Evolutionary conservation across 2,888 invertebrate genomes (phyloP).

Genomic region (Aelia acuminata): DNA sequence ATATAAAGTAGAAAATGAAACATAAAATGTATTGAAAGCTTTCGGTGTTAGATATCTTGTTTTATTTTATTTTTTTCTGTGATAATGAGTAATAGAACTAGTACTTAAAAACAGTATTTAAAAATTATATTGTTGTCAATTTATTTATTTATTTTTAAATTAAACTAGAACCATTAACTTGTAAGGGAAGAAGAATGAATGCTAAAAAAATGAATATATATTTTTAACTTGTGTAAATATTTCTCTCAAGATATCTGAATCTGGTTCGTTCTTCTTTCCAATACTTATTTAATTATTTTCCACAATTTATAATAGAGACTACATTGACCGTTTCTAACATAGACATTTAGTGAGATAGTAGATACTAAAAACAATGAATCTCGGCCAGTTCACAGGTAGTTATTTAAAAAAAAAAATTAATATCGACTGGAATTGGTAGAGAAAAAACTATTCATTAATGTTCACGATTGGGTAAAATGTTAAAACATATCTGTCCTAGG

Average conservation of each 20-base stretch:
- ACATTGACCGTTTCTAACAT: conserved; percentile 55
- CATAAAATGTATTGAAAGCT: conserved; percentile 51
- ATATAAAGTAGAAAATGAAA: conserved; percentile 25
- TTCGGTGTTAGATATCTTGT: conserved; percentile 52
- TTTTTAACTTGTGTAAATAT: conserved; percentile 24
- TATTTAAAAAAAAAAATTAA: neutral
- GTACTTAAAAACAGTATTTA: conserved; percentile 28
- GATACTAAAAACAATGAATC: conserved; percentile 21
- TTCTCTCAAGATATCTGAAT: neutral
- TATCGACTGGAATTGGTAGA: conserved; percentile 27
- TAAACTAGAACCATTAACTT: neutral
- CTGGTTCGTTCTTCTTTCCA: conserved; percentile 50
- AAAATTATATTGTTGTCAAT: conserved; percentile 22
- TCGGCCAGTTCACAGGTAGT: conserved; percentile 13
- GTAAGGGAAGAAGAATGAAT: conserved; percentile 46
- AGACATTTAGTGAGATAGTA: conserved; percentile 59
- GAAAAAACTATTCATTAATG: conserved; percentile 39
- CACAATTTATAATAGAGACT: conserved; percentile 55
- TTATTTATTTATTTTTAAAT: conserved; percentile 24
- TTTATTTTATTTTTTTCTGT: conserved; percentile 48
- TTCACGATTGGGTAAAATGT: conserved; percentile 53
- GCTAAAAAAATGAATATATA: neutral
- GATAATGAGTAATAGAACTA: conserved; percentile 7
- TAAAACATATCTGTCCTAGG: conserved; percentile 62
- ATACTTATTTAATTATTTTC: neutral